Conservation (phyloP, 2,888 invertebrate genomes). For the Perizoma flavofasciatum region DNA sequence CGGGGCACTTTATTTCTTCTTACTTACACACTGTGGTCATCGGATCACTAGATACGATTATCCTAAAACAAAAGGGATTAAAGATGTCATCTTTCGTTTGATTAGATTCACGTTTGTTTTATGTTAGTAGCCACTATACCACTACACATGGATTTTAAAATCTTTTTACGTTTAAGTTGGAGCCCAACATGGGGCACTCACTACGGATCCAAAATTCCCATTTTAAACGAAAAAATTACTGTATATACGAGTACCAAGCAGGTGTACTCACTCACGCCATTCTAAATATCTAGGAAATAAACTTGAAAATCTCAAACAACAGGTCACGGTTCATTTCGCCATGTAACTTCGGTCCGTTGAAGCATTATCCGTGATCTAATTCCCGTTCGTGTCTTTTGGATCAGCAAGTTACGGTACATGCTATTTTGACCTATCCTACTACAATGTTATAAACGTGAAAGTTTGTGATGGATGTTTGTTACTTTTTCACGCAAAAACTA, state of each 20-base stretch:
- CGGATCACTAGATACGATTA: constrained; percentile 8
- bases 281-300: constrained; percentile 12
- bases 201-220: too few relatives aligned
- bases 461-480: too few relatives aligned
- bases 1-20: constrained; percentile 48
- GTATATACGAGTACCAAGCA: too few relatives aligned
- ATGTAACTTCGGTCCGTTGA: constrained; percentile 37
- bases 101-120: too few relatives aligned
- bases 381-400: constrained; percentile 30
- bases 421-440: too few relatives aligned
- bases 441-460: constrained; percentile 2
- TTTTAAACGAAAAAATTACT: too few relatives aligned
- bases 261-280: too few relatives aligned
- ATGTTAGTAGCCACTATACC: too few relatives aligned
- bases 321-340: constrained; percentile 51
- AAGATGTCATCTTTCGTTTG: neutral
- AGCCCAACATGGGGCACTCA: too few relatives aligned
- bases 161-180: too few relatives aligned
- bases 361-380: constrained; percentile 39
- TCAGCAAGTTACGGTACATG: constrained; percentile 25
- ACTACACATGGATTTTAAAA: too few relatives aligned
- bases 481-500: too few relatives aligned
- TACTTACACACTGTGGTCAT: constrained; percentile 14
- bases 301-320: constrained; percentile 36
- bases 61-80: neutral